Conservation (phyloP, 1,140 invertebrate species). For the Acyrthosiphon pisum region DNA sequence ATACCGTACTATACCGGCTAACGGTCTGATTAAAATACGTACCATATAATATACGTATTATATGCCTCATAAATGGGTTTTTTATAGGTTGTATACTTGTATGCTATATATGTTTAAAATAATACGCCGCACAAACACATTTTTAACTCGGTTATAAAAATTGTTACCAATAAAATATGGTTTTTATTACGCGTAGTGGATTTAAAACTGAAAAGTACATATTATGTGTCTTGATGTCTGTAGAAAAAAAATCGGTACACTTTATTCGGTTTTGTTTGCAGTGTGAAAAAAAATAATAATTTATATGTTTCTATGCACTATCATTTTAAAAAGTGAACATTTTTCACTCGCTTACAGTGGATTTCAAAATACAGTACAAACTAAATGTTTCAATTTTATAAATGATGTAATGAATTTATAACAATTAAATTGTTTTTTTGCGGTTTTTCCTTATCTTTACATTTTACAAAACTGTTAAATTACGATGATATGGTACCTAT, state of each 20-base stretch:
- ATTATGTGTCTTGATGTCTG: constrained; percentile 10
- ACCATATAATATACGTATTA: not conserved
- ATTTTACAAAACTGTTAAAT: not conserved
- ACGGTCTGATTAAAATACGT: constrained; percentile 4
- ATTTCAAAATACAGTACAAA: not conserved
- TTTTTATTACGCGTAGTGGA: not conserved
- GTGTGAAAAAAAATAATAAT: not conserved
- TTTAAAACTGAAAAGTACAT: not conserved
- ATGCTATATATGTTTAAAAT: not conserved
- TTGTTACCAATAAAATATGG: constrained; percentile 6
- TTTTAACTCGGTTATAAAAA: constrained; percentile 10
- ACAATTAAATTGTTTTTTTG: not conserved
- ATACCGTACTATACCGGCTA: not conserved
- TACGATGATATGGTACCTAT: not conserved
- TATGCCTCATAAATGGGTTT: constrained; percentile 11
- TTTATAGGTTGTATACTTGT: constrained; percentile 12
- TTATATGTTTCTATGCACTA: not conserved
- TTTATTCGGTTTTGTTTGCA: not conserved
- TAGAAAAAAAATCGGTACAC: not conserved
- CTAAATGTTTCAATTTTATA: not conserved
- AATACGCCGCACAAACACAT: not conserved
- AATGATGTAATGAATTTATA: not conserved
- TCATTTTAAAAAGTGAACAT: not conserved
- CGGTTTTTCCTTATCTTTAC: not conserved
- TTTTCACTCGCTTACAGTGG: not conserved